A percentile compares a stretch with the other conserved stretches of the same genome.
Conservation (phyloP, 1,140 invertebrate species). For the Brachionus angularis region DNA sequence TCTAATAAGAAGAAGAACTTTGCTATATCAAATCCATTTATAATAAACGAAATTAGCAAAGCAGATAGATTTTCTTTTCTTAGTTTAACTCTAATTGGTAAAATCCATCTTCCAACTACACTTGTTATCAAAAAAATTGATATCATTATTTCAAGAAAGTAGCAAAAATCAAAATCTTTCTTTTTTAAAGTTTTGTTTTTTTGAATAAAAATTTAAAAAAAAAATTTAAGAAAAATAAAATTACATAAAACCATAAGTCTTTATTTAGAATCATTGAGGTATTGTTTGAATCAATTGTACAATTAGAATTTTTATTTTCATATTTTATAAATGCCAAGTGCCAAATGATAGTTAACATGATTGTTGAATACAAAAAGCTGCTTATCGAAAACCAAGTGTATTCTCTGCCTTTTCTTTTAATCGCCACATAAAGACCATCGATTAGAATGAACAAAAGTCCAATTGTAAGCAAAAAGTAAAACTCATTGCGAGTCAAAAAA, state of each 20-base stretch:
- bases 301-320: slow-evolving; percentile 3
- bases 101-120: slow-evolving; percentile 34
- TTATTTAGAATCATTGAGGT: not conserved
- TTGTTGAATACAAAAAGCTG: slow-evolving; percentile 20
- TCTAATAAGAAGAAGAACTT: slow-evolving; percentile 26
- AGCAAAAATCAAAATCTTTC: slow-evolving; percentile 9
- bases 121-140: slow-evolving; percentile 25
- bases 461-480: slow-evolving; percentile 8
- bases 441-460: slow-evolving; percentile 13
- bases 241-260: slow-evolving; percentile 23
- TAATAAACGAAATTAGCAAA: slow-evolving; percentile 22
- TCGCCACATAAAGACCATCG: not conserved
- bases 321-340: slow-evolving; percentile 19
- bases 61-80: slow-evolving; percentile 6
- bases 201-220: not conserved
- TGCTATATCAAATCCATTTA: slow-evolving; percentile 22
- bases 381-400: slow-evolving; percentile 34
- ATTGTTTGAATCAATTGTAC: slow-evolving; percentile 11
- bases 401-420: slow-evolving; percentile 14
- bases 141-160: slow-evolving; percentile 27
- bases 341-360: slow-evolving; percentile 39
- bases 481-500: not conserved
- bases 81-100: slow-evolving; percentile 23
- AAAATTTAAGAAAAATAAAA: not conserved
- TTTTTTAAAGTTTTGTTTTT: not conserved